Evolutionary conservation across 2,797 vertebrate genomes (phyloP).

Genomic region (Podargus strigoides): DNA sequence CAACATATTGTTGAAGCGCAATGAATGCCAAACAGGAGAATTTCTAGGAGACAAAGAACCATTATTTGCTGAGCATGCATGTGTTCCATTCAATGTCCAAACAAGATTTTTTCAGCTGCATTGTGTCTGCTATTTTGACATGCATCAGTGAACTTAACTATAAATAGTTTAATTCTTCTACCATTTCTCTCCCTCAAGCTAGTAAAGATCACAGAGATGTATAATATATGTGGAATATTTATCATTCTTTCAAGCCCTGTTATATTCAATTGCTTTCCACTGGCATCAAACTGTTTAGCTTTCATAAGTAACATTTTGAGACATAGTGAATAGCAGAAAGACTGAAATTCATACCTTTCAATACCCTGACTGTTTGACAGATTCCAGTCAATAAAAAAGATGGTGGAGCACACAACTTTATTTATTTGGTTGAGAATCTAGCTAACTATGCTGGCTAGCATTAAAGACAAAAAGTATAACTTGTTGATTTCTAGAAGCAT

Average conservation of each 20-base stretch:
- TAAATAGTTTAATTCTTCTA: slow-evolving; percentile 23
- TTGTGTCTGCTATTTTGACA: slow-evolving; percentile 20
- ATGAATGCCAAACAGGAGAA: background rate
- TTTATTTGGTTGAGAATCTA: slow-evolving; percentile 24
- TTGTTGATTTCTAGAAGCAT: background rate
- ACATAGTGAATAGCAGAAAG: slow-evolving; percentile 11
- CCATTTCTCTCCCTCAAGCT: background rate
- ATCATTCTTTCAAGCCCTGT: background rate
- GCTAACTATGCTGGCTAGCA: background rate
- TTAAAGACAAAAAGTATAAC: background rate
- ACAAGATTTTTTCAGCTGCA: background rate
- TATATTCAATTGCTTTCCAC: background rate
- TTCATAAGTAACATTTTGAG: slow-evolving; percentile 35
- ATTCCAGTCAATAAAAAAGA: slow-evolving; percentile 19
- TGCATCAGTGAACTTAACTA: background rate
- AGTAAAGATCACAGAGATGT: background rate
- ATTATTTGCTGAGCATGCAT: background rate
- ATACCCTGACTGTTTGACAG: background rate
- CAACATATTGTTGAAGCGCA: background rate
- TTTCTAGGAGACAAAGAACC: background rate
- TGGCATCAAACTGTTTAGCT: background rate
- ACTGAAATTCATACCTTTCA: slow-evolving; percentile 50
- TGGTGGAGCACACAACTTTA: slow-evolving; percentile 31
- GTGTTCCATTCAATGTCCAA: background rate
- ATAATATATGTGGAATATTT: slow-evolving; percentile 35